These are phyloP conservation scores for Cephus spinipes DNA, from an alignment of 2,888 invertebrate genomes.

Conservation along the genomic window DNA sequence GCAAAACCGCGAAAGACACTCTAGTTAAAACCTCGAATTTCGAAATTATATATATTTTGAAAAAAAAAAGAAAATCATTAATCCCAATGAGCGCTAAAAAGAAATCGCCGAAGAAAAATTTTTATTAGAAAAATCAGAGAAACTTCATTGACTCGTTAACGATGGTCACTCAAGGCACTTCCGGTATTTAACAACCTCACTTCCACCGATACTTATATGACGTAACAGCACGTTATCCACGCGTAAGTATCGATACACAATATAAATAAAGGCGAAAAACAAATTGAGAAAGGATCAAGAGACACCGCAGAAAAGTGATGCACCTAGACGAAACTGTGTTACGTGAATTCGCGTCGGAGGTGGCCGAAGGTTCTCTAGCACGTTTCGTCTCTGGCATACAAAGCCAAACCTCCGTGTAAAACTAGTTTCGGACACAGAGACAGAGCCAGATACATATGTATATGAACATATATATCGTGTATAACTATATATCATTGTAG, in stretches of 20 bases:
- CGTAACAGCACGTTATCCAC: not conserved
- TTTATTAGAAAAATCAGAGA: not conserved
- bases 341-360: not conserved
- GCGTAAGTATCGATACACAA: not conserved
- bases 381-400: not conserved
- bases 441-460: not conserved
- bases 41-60: not conserved
- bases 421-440: not conserved
- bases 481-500: not conserved
- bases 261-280: not conserved
- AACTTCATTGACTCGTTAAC: not conserved
- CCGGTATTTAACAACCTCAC: not conserved
- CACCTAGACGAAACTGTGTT: not conserved
- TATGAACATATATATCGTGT: too few species aligned
- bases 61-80: not conserved
- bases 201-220: not conserved
- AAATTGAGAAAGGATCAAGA: not conserved
- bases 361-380: not conserved
- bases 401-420: not conserved
- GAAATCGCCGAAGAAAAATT: not conserved
- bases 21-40: not conserved
- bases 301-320: not conserved
- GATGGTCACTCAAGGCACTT: not conserved
- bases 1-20: not conserved
- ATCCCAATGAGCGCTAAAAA: not conserved